phyloP scores from a whole-genome alignment of 2,113 vertebrate species.

The Mola mola region DNA sequence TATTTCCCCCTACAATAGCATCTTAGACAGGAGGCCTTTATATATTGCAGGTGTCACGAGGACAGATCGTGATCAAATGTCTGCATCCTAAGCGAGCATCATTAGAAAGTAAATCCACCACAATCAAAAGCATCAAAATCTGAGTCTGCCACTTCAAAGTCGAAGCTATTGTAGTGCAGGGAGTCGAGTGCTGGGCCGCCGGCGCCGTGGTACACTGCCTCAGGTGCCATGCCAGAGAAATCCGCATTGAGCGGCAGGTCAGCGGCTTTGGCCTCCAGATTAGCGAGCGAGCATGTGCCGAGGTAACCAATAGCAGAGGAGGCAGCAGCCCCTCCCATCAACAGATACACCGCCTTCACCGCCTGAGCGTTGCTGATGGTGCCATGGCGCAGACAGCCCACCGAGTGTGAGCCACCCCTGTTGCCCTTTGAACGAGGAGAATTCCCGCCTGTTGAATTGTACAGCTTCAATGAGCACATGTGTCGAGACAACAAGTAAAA shows the following conservation, averaged over 20 bases:
- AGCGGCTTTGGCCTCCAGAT: conserved; percentile 59
- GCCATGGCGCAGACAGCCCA: conserved; percentile 82
- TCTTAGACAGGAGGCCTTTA: too few relatives aligned
- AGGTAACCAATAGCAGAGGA: conserved; percentile 84
- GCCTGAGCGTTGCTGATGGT: conserved; percentile 74
- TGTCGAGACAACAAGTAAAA: neutral
- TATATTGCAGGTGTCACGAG: too few relatives aligned
- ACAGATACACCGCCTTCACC: conserved; percentile 80
- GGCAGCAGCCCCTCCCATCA: conserved; percentile 84
- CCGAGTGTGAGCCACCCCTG: conserved; percentile 39
- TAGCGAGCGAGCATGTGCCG: conserved; percentile 70
- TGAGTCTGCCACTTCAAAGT: conserved; percentile 82
- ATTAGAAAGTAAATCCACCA: conserved; percentile 82
- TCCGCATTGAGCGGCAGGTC: conserved; percentile 72
- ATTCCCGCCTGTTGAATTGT: conserved; percentile 46
- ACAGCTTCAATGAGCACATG: neutral
- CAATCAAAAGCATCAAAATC: conserved; percentile 85
- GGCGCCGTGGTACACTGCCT: conserved; percentile 68
- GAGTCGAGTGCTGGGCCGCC: conserved; percentile 61
- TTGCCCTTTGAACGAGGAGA: conserved; percentile 48
- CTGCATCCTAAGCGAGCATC: neutral
- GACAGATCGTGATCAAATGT: too few relatives aligned
- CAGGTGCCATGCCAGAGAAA: conserved; percentile 75
- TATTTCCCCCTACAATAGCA: too few relatives aligned
- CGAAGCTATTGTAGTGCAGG: conserved; percentile 79